Percentiles rank a stretch among this genome's conserved stretches.
These are phyloP conservation scores for Vidua chalybeata DNA, from an alignment of 2,113 vertebrate genomes.

Conservation along the genomic window DNA sequence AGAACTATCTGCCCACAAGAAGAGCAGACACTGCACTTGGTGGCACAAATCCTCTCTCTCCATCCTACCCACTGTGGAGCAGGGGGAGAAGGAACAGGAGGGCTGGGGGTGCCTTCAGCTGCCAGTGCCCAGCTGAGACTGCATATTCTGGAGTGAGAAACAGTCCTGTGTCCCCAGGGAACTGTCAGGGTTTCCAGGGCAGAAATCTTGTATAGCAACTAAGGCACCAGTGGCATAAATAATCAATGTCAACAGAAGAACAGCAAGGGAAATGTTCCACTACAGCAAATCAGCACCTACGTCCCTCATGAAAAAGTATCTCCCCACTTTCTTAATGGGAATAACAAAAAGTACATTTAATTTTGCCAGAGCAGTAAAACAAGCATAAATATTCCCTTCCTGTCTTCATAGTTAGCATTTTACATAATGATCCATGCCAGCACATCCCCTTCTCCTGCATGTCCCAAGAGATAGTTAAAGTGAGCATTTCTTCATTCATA, in stretches of 20 bases:
- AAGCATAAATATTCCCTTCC: background rate
- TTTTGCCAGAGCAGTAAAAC: background rate
- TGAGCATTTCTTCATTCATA: slow-evolving; percentile 59
- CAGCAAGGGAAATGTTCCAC: background rate
- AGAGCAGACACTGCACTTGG: rapidly evolving
- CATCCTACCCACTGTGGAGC: rapidly evolving
- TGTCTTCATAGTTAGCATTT: slow-evolving; percentile 28
- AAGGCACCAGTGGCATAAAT: background rate
- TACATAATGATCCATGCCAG: slow-evolving; percentile 35
- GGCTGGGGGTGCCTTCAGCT: background rate
- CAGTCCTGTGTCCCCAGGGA: background rate
- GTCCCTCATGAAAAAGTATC: background rate
- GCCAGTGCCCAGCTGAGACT: background rate
- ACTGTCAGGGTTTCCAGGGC: background rate
- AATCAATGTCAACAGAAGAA: background rate
- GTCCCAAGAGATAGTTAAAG: slow-evolving; percentile 43
- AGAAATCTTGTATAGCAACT: background rate
- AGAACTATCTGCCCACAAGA: rapidly evolving
- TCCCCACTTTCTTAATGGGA: background rate
- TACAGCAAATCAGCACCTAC: background rate
- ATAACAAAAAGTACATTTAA: background rate
- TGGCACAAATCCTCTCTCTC: background rate
- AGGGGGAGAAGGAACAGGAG: background rate
- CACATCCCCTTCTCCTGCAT: background rate
- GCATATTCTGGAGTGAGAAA: background rate